phyloP scores from a whole-genome alignment of 2,113 vertebrate species.

The Mesocricetus auratus region DNA sequence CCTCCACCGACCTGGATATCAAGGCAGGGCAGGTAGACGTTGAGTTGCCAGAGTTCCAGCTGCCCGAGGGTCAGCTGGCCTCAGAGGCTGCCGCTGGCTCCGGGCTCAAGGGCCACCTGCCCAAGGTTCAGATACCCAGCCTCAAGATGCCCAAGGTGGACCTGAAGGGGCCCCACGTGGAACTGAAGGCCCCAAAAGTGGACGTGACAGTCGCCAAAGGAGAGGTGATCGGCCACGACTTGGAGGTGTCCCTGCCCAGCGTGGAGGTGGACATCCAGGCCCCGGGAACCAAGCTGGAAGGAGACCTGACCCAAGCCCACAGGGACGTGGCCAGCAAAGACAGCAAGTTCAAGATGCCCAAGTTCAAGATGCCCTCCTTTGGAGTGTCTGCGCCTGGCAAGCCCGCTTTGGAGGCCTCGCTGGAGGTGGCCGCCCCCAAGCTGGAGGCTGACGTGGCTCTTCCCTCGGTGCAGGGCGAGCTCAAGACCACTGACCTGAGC shows the following conservation, averaged over 20 bases:
- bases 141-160: background rate
- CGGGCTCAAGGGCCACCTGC: background rate
- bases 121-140: background rate
- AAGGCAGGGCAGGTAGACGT: no score
- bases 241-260: background rate
- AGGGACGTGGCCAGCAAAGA: background rate
- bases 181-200: no score
- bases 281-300: accelerated
- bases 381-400: background rate
- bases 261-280: background rate
- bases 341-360: slow-evolving; percentile 63
- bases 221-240: accelerated
- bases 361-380: slow-evolving; percentile 81
- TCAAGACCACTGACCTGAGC: background rate
- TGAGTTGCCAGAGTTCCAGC: background rate
- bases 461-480: accelerated
- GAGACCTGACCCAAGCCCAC: background rate
- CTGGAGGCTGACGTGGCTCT: background rate
- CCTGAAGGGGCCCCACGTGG: background rate
- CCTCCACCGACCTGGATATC: no score
- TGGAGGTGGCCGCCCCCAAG: no score
- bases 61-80: accelerated
- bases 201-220: background rate
- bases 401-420: accelerated
- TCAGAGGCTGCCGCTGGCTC: accelerated